These are phyloP conservation scores for Trichogramma evanescens DNA, from an alignment of 2,888 invertebrate species.

Conservation along the genomic window DNA sequence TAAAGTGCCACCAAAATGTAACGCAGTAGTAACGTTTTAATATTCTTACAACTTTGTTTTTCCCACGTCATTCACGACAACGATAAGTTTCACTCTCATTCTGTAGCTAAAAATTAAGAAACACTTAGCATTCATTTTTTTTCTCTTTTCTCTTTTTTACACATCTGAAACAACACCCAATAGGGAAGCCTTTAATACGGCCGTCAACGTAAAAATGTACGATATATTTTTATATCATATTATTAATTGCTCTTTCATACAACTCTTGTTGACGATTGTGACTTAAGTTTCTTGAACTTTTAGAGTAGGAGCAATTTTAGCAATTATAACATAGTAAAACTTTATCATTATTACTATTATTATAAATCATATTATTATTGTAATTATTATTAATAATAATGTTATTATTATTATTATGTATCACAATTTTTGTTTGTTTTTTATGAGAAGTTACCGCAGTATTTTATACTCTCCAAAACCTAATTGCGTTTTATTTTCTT, in stretches of 20 bases:
- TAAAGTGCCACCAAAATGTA: conserved; percentile 9
- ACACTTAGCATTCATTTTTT: conserved; percentile 12
- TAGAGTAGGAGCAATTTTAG: background rate
- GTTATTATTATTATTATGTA: conserved; percentile 5
- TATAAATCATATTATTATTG: conserved; percentile 13
- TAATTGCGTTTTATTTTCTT: conserved; percentile 12
- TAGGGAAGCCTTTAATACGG: conserved; percentile 1
- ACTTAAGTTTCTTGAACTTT: no score
- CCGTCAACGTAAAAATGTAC: no score
- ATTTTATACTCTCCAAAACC: conserved; percentile 7
- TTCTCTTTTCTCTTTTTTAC: conserved; percentile 14
- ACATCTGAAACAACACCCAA: conserved; percentile 12
- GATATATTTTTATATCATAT: no score
- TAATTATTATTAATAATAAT: conserved; percentile 19
- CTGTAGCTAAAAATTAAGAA: conserved; percentile 11
- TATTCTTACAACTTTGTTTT: background rate
- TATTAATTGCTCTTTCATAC: no score
- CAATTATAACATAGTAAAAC: background rate
- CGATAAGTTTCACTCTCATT: conserved; percentile 1
- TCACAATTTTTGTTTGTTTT: conserved; percentile 18
- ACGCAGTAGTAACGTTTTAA: background rate
- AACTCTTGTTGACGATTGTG: no score
- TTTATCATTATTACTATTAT: conserved; percentile 9
- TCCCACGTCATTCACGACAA: background rate
- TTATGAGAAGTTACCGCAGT: conserved; percentile 11